Base-by-base conservation (phyloP, 2,888 invertebrate genomes). In the Chymomyza fuscimana region DNA sequence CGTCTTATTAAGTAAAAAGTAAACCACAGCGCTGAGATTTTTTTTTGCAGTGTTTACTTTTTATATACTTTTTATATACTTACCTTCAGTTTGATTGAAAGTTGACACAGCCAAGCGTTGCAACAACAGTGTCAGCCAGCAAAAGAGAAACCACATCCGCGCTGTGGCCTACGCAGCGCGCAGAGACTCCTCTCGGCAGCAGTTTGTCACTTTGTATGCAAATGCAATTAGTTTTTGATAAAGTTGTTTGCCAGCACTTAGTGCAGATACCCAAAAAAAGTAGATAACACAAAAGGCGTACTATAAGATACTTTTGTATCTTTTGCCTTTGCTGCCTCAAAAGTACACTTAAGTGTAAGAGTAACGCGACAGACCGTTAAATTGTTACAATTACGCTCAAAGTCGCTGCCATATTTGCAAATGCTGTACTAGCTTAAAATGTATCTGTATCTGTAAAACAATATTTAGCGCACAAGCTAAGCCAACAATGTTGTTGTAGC, bases 321-420 rank as follows among this genome's bases (percentile, higher is more conserved):
- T 46, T 46, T 12, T 46, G 10, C 12, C 12, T 46, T 4, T 12
- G 40, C 25, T 64, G 77, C 69, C 61, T 82, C 88, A 69, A 80
- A 90, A 90, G 91, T 90, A 89, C 90, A 90, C 89, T 89, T 89
- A 89, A 87, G 90, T 80, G 86, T 82, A 76, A 80, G 83, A 80
- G 78, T 77, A 83, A 89, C 82, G 91, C 89, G 89, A 90, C 88
- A 90, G 89, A 89, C 89, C 89, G 86, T 90, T 89, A 90, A 89
- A 89, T 89, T 90, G 90, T 88, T 90, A 90, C 90, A 89, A 89
- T 89, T 89, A 90, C 90, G 83, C 79, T 84, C 69, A 67, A 71
- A 56, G 58, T 50, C 40, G 46, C 58, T 12, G 63, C 64, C 69
- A 69, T 19, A 63, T 59, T 58, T 59, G 60, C 32, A 32, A 32